phyloP scores from a whole-genome alignment of 37 sponge, comb jelly and placozoan genomes.

The Halichondria panicea region DNA sequence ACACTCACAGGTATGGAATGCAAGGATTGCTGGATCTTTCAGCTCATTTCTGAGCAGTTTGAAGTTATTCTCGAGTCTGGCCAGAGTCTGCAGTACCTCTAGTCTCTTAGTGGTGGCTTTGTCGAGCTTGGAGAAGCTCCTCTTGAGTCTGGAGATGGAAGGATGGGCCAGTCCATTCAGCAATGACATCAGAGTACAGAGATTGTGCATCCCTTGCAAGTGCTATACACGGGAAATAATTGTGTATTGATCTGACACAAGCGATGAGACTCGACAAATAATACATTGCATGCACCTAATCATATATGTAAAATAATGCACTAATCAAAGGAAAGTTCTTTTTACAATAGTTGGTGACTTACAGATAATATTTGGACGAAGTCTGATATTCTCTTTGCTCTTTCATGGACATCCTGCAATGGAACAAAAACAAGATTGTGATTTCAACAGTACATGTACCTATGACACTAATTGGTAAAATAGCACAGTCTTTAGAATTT shows the following conservation, averaged over 20 bases:
- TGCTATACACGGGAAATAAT: constrained; percentile 46
- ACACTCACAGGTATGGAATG: constrained; percentile 86
- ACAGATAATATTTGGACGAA: constrained; percentile 81
- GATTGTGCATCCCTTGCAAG: constrained; percentile 86
- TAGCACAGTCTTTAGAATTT: too few relatives aligned
- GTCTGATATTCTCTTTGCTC: constrained; percentile 75
- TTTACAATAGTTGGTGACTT: constrained; percentile 11
- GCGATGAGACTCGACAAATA: too few relatives aligned
- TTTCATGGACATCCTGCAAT: constrained; percentile 57
- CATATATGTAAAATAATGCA: neutral
- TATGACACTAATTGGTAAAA: too few relatives aligned
- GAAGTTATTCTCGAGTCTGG: constrained; percentile 77
- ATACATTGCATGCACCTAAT: neutral
- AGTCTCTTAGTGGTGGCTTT: constrained; percentile 39
- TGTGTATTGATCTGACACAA: too few relatives aligned
- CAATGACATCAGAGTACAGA: constrained; percentile 84
- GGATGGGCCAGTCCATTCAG: constrained; percentile 78
- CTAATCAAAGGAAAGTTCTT: neutral
- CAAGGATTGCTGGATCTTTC: constrained; percentile 75
- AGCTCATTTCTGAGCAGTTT: constrained; percentile 74
- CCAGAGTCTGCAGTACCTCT: constrained; percentile 70
- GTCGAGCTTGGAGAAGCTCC: constrained; percentile 83
- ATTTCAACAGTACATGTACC: too few relatives aligned
- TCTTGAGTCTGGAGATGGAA: constrained; percentile 80
- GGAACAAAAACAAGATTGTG: neutral